Evolutionary conservation across 2,888 invertebrate species (phyloP).

Genomic region (Cecidostiba fungosa): DNA sequence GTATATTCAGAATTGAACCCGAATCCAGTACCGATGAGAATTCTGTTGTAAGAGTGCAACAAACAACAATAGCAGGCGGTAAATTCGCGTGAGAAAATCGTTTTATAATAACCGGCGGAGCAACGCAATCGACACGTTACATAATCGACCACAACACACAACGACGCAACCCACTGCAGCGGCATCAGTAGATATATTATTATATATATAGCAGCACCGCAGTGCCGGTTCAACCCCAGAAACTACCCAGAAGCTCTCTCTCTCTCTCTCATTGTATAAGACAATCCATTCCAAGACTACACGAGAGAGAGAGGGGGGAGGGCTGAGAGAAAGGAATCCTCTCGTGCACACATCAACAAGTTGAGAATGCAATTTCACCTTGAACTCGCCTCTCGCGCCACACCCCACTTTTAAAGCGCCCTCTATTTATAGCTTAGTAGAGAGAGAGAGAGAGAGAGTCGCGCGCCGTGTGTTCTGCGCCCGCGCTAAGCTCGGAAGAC

Average conservation of each 20-base stretch:
- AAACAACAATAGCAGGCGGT: not conserved
- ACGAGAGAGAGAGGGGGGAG: not conserved
- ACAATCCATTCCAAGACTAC: too few relatives aligned
- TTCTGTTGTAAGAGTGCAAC: too few relatives aligned
- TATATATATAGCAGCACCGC: not conserved
- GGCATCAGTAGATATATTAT: not conserved
- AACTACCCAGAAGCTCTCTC: not conserved
- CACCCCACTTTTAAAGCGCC: slow-evolving; percentile 64
- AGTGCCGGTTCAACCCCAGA: not conserved
- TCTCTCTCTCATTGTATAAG: not conserved
- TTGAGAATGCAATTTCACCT: slow-evolving; percentile 64
- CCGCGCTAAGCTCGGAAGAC: not conserved
- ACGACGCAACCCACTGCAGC: not conserved
- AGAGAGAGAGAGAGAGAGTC: slow-evolving; percentile 7
- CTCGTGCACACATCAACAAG: slow-evolving; percentile 61
- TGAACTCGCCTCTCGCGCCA: slow-evolving; percentile 63
- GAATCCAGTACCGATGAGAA: too few relatives aligned
- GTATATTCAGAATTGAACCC: too few relatives aligned
- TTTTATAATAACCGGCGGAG: not conserved
- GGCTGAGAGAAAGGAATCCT: not conserved
- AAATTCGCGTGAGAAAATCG: not conserved
- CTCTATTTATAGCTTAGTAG: slow-evolving; percentile 56
- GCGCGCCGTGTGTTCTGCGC: slow-evolving; percentile 10
- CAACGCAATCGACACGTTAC: not conserved
- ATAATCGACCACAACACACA: not conserved